Evolutionary conservation across 2,113 vertebrate species (phyloP).

Genomic region (Sinosuthora webbiana): DNA sequence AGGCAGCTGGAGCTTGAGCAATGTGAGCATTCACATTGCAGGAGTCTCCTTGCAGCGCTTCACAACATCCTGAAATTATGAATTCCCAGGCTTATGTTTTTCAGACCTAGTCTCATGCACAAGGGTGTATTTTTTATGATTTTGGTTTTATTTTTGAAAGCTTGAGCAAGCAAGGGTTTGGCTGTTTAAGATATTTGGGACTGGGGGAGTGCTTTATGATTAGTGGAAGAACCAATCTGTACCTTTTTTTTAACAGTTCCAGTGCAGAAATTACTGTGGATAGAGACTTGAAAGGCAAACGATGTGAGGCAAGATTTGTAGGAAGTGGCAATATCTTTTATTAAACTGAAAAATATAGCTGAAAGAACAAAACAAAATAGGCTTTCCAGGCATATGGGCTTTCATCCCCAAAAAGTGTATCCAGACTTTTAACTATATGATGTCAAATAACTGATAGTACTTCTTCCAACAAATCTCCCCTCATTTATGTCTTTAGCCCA

Average conservation of each 20-base stretch:
- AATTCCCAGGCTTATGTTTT: background rate
- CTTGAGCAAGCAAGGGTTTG: background rate
- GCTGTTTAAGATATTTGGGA: background rate
- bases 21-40: background rate
- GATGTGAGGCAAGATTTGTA: background rate
- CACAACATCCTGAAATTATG: background rate
- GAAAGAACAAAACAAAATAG: background rate
- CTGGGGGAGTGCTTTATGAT: background rate
- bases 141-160: slow-evolving; percentile 48
- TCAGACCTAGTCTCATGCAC: background rate
- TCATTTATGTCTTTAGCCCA: background rate
- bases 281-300: slow-evolving; percentile 18
- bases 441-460: background rate
- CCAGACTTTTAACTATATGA: background rate
- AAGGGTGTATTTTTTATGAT: background rate
- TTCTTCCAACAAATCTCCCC: background rate
- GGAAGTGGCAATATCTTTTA: background rate
- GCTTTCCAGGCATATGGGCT: background rate
- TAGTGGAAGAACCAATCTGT: background rate
- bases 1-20: background rate
- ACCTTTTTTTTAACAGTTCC: slow-evolving; percentile 9
- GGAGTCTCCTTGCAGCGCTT: background rate
- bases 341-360: slow-evolving; percentile 36
- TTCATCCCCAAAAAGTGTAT: background rate
- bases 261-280: background rate